phyloP scores from a whole-genome alignment of 2,797 vertebrate species.

The Gallinago stenura region DNA sequence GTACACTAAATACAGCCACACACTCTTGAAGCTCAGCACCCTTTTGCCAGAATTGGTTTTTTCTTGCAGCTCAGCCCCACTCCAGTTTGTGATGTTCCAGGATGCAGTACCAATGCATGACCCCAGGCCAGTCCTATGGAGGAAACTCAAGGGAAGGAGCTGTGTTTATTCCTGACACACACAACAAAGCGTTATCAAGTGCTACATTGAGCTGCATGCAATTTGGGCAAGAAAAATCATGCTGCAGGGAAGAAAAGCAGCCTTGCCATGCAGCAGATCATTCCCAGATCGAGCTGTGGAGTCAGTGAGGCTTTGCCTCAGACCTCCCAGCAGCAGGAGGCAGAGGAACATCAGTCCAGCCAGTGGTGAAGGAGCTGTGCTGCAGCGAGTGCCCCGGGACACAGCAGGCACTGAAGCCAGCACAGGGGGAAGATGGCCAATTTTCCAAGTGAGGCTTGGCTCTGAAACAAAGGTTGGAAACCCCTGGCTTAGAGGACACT shows the following conservation, averaged over 20 bases:
- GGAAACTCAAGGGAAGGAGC: background rate
- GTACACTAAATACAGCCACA: background rate
- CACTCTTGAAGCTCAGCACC: background rate
- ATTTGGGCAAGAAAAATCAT: background rate
- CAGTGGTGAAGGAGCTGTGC: rapidly evolving
- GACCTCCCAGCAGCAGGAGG: background rate
- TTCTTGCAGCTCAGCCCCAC: background rate
- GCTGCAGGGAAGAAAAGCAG: background rate
- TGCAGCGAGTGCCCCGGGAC: rapidly evolving
- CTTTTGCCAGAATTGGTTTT: background rate
- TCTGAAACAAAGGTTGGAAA: background rate
- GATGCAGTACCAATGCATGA: too few species aligned
- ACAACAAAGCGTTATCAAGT: background rate
- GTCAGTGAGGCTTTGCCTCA: background rate
- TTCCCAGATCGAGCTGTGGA: background rate
- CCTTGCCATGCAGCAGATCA: background rate
- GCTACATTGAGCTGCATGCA: background rate
- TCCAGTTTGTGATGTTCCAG: background rate
- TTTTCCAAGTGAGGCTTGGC: background rate
- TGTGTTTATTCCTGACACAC: background rate
- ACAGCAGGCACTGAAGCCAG: rapidly evolving
- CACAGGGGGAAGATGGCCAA: background rate
- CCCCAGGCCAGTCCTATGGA: background rate
- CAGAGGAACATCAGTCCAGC: background rate
- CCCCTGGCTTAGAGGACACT: background rate